Evolutionary conservation across 2,797 vertebrate species (phyloP), one percentile per base, ranked within the genome.

Genomic region (Pelochelys cantorii): DNA sequence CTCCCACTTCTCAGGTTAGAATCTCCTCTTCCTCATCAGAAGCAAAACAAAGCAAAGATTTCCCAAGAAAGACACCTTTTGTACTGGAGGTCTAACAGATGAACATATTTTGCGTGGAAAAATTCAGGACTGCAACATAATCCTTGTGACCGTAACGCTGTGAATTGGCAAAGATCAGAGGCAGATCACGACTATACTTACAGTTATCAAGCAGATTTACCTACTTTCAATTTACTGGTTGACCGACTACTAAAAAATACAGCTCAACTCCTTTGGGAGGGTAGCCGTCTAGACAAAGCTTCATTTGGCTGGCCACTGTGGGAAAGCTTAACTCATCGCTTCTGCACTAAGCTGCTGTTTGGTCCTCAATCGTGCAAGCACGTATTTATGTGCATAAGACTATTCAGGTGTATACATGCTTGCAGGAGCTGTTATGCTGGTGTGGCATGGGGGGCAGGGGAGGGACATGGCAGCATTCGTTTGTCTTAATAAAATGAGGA

Each of bases 91-190:
- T 91, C 15, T 94, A 83, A 91, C 94, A 78, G 95, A 90, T 92
- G 54, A 75, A 90, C 2, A 2, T 29, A 1, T 83, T 95, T 92
- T 96, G 97, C 60, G 82, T 94, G 82, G 96, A 96, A 92, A 92
- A 90, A 52, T 88, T 95, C 97, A 94, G 90, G 93, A 57, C 85
- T 91, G 96, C 92, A 93, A 95, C 97, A 82, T 97, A 90, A 96
- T 96, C 93, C 91, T 84, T 52, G 96, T 92, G 94, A 93, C 97
- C 84, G 29, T 55, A 8, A 77, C 15, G 93, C 68, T 89, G 93
- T 94, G 96, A 95, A 91, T 96, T 57, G 87, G 95, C 90, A 81
- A 94, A 7, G 94, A 94, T 95, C 92, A 97, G 97, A 96, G 97
- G 97, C 95, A 97, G 93, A 91, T 87, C 85, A 85, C 48, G 71